A percentile compares a stretch with the other conserved stretches of the same genome.
Conservation (phyloP, 2,797 vertebrate species). For the Hylomyscus alleni region DNA sequence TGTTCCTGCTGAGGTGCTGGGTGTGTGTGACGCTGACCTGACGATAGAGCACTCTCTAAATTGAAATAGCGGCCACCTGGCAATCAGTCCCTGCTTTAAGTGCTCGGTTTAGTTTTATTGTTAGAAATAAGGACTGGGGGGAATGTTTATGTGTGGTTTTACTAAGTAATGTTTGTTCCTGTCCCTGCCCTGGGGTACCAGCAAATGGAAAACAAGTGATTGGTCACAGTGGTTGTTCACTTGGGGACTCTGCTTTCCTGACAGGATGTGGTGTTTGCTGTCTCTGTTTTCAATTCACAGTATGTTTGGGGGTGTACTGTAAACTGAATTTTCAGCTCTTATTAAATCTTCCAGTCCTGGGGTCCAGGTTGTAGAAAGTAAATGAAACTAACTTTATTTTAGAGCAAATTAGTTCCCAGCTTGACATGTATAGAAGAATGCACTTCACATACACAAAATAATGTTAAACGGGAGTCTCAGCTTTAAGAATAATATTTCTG, state of each 20-base stretch:
- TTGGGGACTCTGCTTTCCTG: conserved; percentile 49
- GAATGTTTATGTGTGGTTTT: conserved; percentile 45
- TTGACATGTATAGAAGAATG: background rate
- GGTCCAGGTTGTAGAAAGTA: background rate
- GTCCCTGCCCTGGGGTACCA: conserved; percentile 43
- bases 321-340: conserved; percentile 20
- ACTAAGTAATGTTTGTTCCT: conserved; percentile 38
- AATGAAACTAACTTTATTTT: conserved; percentile 9
- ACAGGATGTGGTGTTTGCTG: conserved; percentile 27
- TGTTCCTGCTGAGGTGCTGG: background rate
- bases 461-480: background rate
- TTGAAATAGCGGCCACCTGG: conserved; percentile 6
- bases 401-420: background rate
- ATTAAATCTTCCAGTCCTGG: background rate
- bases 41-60: background rate
- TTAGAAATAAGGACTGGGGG: conserved; percentile 51
- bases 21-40: background rate
- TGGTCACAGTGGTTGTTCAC: background rate
- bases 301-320: background rate
- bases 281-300: conserved; percentile 27
- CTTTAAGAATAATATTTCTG: conserved; percentile 34
- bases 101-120: background rate
- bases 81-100: conserved; percentile 58
- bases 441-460: background rate
- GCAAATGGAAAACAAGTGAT: background rate